Evolutionary conservation across 1,140 invertebrate genomes (phyloP).

Genomic region (Sitophilus oryzae): DNA sequence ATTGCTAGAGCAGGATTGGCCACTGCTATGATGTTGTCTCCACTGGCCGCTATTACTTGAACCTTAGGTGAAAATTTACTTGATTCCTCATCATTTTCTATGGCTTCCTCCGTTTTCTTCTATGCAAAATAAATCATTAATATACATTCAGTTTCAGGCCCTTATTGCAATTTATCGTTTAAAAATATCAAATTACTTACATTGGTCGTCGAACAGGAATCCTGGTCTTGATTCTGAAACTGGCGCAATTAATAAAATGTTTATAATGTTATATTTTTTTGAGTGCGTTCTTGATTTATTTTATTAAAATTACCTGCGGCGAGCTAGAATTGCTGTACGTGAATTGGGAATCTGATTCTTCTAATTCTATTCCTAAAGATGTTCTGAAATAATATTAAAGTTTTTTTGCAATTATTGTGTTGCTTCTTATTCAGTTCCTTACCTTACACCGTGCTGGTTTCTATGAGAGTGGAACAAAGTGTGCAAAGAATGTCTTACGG

Average conservation of each 20-base stretch:
- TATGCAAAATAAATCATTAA: constrained; percentile 14
- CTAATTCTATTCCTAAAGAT: constrained; percentile 52
- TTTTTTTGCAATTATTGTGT: too few species aligned
- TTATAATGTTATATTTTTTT: neutral
- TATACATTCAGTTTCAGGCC: neutral
- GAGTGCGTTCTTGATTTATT: too few species aligned
- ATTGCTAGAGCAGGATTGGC: constrained; percentile 73
- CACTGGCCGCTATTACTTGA: constrained; percentile 73
- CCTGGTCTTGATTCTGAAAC: constrained; percentile 18
- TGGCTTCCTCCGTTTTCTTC: constrained; percentile 46
- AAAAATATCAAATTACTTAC: neutral
- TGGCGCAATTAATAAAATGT: neutral
- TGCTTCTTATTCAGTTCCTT: too few species aligned
- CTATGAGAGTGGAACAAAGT: constrained; percentile 34
- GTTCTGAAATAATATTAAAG: too few species aligned
- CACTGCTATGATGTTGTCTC: constrained; percentile 81
- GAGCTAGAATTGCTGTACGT: constrained; percentile 70
- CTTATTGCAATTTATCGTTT: neutral
- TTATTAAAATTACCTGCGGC: constrained; percentile 50
- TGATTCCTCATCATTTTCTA: constrained; percentile 46
- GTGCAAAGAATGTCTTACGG: constrained; percentile 33
- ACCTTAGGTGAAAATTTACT: constrained; percentile 53
- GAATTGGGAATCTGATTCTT: constrained; percentile 65
- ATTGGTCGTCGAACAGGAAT: neutral
- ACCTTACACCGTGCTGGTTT: constrained; percentile 29